Conservation (phyloP, 2,113 vertebrate genomes). For the Plectropomus leopardus region DNA sequence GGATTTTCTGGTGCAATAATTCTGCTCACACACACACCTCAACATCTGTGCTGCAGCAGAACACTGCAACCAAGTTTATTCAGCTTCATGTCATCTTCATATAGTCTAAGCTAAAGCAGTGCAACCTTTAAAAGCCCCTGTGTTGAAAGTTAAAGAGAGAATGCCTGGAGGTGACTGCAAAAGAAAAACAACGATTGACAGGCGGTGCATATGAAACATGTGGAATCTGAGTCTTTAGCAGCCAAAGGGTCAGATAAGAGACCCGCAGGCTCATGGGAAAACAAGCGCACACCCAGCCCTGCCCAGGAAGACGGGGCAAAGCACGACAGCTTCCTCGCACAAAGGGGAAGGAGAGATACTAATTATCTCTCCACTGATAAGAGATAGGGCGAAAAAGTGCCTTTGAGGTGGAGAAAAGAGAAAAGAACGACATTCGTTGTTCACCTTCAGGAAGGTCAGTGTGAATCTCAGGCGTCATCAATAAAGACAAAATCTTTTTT, state of each 20-base stretch:
- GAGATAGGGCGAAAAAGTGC: conserved; percentile 28
- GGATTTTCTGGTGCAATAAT: conserved; percentile 31
- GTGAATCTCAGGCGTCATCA: conserved; percentile 20
- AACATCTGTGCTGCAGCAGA: conserved; percentile 47
- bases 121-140: not conserved
- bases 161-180: conserved; percentile 2
- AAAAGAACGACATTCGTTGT: conserved; percentile 25
- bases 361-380: conserved; percentile 47
- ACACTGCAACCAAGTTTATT: not conserved
- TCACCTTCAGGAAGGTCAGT: conserved; percentile 35
- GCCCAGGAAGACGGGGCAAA: conserved; percentile 27
- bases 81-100: not conserved
- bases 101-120: conserved; percentile 3
- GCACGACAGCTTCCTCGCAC: conserved; percentile 32
- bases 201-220: conserved; percentile 23
- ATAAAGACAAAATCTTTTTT: conserved; percentile 14
- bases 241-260: conserved; percentile 52
- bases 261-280: conserved; percentile 35
- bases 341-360: conserved; percentile 38
- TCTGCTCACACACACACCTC: conserved; percentile 17
- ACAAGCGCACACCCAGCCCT: conserved; percentile 16
- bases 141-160: not conserved
- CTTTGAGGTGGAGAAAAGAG: conserved; percentile 17
- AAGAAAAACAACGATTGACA: conserved; percentile 40
- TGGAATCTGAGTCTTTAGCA: conserved; percentile 14